These are phyloP conservation scores for Uria lomvia DNA, from an alignment of 2,113 vertebrate species.

Conservation along the genomic window DNA sequence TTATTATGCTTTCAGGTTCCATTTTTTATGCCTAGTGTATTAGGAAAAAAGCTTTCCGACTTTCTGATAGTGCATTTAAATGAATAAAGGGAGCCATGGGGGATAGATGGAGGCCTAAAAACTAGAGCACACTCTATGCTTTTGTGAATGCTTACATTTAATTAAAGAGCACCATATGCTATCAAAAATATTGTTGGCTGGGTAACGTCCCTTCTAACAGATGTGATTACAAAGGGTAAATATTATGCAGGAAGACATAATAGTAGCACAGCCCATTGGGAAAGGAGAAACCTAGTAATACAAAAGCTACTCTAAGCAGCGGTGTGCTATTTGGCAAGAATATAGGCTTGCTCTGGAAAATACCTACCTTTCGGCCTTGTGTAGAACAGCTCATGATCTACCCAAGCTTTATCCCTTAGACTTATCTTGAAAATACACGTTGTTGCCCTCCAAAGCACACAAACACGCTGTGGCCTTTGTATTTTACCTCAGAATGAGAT, in stretches of 20 bases:
- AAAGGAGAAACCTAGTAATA: not conserved
- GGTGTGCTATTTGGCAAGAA: not conserved
- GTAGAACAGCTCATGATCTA: not conserved
- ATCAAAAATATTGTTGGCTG: not conserved
- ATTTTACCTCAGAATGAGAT: not conserved
- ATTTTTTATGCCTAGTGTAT: not conserved
- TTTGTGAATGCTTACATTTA: not conserved
- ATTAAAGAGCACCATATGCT: conserved; percentile 29
- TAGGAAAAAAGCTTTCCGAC: not conserved
- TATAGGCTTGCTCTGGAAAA: not conserved
- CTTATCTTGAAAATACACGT: not conserved
- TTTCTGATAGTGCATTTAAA: not conserved
- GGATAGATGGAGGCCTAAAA: not conserved
- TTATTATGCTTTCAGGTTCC: not conserved
- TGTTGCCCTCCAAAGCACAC: not conserved
- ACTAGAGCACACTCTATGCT: not conserved
- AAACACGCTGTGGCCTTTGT: not conserved
- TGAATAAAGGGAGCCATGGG: not conserved
- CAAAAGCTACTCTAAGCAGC: not conserved
- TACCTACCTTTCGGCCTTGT: not conserved
- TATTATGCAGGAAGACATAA: not conserved
- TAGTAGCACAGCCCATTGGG: not conserved
- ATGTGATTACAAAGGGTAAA: conserved; percentile 26
- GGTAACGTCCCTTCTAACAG: not conserved
- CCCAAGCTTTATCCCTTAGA: not conserved